Evolutionary conservation across 2,113 vertebrate species (phyloP).

Genomic region (Eurypyga helias): DNA sequence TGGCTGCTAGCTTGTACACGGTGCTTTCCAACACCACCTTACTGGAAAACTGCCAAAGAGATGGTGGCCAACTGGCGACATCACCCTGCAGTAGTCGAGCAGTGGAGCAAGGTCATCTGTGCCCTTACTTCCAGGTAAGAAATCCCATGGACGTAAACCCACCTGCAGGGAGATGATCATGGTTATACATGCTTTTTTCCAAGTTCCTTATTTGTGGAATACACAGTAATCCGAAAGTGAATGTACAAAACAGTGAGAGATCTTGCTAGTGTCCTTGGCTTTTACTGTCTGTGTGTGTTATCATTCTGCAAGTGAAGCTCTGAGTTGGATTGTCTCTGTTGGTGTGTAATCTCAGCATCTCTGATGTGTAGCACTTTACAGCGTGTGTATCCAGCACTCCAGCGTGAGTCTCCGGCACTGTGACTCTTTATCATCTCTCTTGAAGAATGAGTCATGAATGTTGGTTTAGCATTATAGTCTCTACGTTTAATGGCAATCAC

Average conservation of each 20-base stretch:
- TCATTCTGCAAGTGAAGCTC: background rate
- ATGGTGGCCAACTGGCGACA: conserved; percentile 98
- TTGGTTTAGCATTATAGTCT: background rate
- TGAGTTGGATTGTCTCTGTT: background rate
- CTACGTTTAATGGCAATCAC: background rate
- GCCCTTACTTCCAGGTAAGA: conserved; percentile 92
- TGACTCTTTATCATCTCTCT: background rate
- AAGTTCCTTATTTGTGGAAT: background rate
- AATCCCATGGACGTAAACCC: background rate
- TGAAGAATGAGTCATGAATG: background rate
- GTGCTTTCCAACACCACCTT: conserved; percentile 95
- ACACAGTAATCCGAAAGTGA: background rate
- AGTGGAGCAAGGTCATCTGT: conserved; percentile 95
- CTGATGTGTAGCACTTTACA: background rate
- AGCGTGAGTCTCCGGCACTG: background rate
- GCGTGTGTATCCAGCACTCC: too few relatives aligned
- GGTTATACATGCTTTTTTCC: accelerated
- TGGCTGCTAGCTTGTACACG: conserved; percentile 92
- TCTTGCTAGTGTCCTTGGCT: background rate
- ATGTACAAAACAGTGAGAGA: background rate
- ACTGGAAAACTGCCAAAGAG: conserved; percentile 96
- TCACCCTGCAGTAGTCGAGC: conserved; percentile 95
- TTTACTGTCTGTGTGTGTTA: background rate
- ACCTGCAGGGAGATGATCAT: accelerated
- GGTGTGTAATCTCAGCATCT: background rate